Evolutionary conservation across 2,888 invertebrate species (phyloP).

Genomic region (Yponomeuta sedellus): DNA sequence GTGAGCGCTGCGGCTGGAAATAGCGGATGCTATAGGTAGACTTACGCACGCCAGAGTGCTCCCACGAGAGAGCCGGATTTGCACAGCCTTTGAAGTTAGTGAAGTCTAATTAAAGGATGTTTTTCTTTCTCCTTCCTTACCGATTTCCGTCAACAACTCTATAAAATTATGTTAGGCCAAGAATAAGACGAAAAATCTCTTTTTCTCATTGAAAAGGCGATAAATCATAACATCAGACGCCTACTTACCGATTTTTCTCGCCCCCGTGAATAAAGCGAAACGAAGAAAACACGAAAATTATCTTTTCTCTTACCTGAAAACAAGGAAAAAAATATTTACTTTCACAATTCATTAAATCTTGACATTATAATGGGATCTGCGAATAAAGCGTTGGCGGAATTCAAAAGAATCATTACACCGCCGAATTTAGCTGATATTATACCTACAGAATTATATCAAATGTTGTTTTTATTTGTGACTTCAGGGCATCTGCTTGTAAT

Average conservation of each 20-base stretch:
- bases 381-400: not conserved
- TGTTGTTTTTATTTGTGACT: not conserved
- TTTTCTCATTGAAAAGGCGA: slow-evolving; percentile 33
- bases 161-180: not conserved
- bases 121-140: not conserved
- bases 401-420: not conserved
- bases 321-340: slow-evolving; percentile 36
- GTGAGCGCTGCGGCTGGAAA: slow-evolving; percentile 15
- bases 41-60: not conserved
- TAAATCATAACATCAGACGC: slow-evolving; percentile 60
- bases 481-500: not conserved
- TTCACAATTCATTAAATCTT: slow-evolving; percentile 36
- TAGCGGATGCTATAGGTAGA: not conserved
- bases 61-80: not conserved
- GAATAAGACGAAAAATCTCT: not conserved
- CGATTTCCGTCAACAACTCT: not conserved
- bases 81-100: not conserved
- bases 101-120: not conserved
- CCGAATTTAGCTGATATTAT: too few relatives aligned
- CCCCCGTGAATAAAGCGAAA: not conserved
- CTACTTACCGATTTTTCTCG: slow-evolving; percentile 27
- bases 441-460: not conserved
- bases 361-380: slow-evolving; percentile 18
- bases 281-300: slow-evolving; percentile 37
- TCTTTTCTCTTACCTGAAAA: slow-evolving; percentile 47